These are phyloP conservation scores for Heliconius erato DNA, from an alignment of 2,888 invertebrate genomes.

Conservation along the genomic window DNA sequence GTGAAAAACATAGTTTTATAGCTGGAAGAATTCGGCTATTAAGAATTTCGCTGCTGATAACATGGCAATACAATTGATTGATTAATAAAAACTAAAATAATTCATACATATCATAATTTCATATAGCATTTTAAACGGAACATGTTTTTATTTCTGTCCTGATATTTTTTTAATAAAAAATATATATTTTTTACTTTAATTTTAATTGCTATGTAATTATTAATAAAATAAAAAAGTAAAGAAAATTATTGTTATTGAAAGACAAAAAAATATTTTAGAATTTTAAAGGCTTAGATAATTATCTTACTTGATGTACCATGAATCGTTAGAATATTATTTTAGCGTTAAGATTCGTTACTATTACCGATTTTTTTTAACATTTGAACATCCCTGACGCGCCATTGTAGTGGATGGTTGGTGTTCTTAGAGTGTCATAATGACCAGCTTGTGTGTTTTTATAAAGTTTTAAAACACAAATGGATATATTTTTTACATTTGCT, in stretches of 20 bases:
- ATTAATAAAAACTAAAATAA: too few species aligned
- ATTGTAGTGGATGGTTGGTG: conserved; percentile 72
- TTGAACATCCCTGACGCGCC: conserved; percentile 72
- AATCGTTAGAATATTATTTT: neutral
- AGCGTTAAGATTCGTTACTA: conserved; percentile 33
- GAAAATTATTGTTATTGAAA: neutral
- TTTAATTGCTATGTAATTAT: neutral
- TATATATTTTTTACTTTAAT: too few species aligned
- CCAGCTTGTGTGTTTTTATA: conserved; percentile 72
- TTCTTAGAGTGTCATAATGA: conserved; percentile 72
- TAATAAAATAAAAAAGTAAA: too few species aligned
- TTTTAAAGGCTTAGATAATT: neutral
- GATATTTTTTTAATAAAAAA: too few species aligned
- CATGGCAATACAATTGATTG: too few species aligned
- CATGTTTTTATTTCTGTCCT: too few species aligned
- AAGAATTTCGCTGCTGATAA: too few species aligned
- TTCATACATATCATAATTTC: too few species aligned
- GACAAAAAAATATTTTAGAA: neutral
- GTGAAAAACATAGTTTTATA: too few species aligned
- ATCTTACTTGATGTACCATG: neutral
- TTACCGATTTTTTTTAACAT: conserved; percentile 59
- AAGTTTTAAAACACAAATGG: conserved; percentile 73
- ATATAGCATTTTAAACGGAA: too few species aligned
- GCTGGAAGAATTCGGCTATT: too few species aligned
- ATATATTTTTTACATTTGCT: conserved; percentile 77